Percentiles rank a stretch among this genome's conserved stretches.
phyloP scores from a whole-genome alignment of 1,140 invertebrate species.

The Platorchestia sp. region DNA sequence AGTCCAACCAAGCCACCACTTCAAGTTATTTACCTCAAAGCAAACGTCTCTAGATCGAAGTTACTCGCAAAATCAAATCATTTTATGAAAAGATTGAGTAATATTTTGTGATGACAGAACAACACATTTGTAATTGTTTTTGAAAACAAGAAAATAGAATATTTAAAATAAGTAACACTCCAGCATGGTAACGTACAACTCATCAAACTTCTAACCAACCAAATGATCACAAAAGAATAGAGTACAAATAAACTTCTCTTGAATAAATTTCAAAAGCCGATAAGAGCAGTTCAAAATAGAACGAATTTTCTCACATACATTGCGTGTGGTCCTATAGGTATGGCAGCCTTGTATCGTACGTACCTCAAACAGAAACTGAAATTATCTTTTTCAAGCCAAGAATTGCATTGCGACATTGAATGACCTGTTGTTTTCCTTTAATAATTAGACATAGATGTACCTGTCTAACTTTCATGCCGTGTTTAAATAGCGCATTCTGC shows the following conservation, averaged over 20 bases:
- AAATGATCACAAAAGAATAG: neutral
- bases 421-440: too few relatives aligned
- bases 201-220: too few relatives aligned
- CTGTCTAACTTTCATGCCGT: too few relatives aligned
- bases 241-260: neutral
- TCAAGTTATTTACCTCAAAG: neutral
- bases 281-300: neutral
- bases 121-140: too few relatives aligned
- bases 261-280: neutral
- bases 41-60: neutral
- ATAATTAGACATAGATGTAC: too few relatives aligned
- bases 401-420: neutral
- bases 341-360: neutral
- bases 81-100: too few relatives aligned
- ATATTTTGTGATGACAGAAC: too few relatives aligned
- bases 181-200: too few relatives aligned
- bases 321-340: neutral
- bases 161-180: too few relatives aligned
- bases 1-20: neutral
- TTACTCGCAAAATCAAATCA: neutral
- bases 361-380: neutral
- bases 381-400: neutral
- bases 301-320: neutral
- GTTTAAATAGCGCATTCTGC: too few relatives aligned
- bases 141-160: too few relatives aligned